These are phyloP conservation scores for Drosophila novamexicana DNA, from an alignment of 1,140 invertebrate species.

Conservation along the genomic window DNA sequence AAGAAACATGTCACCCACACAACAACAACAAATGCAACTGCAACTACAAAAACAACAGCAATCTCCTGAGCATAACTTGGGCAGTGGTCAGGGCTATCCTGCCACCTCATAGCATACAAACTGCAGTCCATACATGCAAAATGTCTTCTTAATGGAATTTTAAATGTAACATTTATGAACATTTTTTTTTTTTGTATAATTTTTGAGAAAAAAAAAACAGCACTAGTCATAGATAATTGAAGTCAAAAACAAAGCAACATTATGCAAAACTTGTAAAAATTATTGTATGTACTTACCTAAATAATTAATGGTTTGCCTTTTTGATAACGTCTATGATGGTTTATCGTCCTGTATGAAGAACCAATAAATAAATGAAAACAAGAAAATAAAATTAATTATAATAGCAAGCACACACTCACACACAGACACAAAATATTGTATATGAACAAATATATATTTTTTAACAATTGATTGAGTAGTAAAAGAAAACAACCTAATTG, in stretches of 20 bases:
- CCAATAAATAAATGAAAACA: conserved; percentile 17
- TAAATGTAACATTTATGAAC: conserved; percentile 37
- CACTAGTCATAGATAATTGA: conserved; percentile 36
- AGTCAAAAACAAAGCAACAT: conserved; percentile 11
- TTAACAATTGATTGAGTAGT: conserved; percentile 38
- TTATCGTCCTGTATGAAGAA: conserved; percentile 68
- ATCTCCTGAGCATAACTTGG: conserved; percentile 53
- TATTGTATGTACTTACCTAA: conserved; percentile 58
- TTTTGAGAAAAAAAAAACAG: conserved; percentile 66
- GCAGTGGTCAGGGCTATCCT: conserved; percentile 43
- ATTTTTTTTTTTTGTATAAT: conserved; percentile 66
- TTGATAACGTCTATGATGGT: conserved; percentile 74
- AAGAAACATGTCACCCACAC: conserved; percentile 49
- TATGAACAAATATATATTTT: conserved; percentile 66
- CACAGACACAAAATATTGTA: conserved; percentile 37
- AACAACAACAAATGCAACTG: conserved; percentile 45
- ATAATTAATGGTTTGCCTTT: conserved; percentile 66
- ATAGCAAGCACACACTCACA: not conserved
- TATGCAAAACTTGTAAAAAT: conserved; percentile 60
- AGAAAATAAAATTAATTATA: conserved; percentile 18
- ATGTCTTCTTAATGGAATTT: conserved; percentile 78
- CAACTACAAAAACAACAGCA: conserved; percentile 38
- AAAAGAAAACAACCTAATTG: conserved; percentile 51
- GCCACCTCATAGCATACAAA: conserved; percentile 65
- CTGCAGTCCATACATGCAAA: conserved; percentile 49